Evolutionary conservation across 2,113 vertebrate genomes (phyloP).

Genomic region (Raja brachyura): DNA sequence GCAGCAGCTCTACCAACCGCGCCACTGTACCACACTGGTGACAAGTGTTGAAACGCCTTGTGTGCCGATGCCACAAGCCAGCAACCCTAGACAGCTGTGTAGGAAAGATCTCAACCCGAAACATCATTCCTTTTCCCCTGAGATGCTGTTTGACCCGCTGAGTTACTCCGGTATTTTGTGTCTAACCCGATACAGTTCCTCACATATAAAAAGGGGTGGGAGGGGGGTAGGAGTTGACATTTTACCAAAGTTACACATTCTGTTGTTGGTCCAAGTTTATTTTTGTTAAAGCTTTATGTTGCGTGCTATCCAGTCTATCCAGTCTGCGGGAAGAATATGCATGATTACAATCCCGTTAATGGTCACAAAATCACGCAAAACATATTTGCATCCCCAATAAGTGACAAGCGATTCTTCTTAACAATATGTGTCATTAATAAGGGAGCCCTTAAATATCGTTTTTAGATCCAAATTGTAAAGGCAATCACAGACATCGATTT

Average conservation of each 20-base stretch:
- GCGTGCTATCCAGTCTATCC: too few relatives aligned
- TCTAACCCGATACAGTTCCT: neutral
- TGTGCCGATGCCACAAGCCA: too few relatives aligned
- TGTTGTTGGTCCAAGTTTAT: neutral
- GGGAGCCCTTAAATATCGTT: neutral
- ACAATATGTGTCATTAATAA: neutral
- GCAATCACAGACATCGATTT: neutral
- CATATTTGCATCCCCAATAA: neutral
- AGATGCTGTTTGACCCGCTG: too few relatives aligned
- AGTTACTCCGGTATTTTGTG: too few relatives aligned
- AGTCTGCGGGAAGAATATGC: neutral
- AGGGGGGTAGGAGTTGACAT: neutral
- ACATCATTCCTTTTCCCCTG: too few relatives aligned
- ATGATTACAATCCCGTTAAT: neutral
- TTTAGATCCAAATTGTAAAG: conserved; percentile 14
- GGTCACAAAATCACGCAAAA: neutral
- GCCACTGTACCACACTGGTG: too few relatives aligned
- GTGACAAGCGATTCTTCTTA: neutral
- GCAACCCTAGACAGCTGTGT: too few relatives aligned
- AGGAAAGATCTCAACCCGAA: too few relatives aligned
- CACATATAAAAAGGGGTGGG: neutral
- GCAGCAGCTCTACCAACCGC: too few relatives aligned
- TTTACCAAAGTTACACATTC: neutral
- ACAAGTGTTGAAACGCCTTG: too few relatives aligned
- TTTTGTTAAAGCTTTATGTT: neutral